A percentile compares a stretch with the other conserved stretches of the same genome.
These are phyloP conservation scores for Crocodylus rhombifer DNA, from an alignment of 2,797 vertebrate genomes.

Conservation along the genomic window DNA sequence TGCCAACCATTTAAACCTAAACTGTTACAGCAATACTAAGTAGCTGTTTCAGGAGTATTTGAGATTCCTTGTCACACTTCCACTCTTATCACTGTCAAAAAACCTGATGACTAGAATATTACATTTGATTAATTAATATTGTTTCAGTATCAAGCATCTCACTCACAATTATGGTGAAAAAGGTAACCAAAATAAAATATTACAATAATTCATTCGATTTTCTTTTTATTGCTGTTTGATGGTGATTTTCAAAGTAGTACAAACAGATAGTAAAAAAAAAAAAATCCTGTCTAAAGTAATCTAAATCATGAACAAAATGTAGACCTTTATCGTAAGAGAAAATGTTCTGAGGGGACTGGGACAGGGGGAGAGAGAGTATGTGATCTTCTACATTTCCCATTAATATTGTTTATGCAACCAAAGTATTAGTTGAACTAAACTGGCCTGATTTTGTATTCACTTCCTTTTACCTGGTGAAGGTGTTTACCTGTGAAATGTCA, in stretches of 20 bases:
- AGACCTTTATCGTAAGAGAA: not conserved
- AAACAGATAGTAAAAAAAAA: not conserved
- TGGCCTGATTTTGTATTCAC: not conserved
- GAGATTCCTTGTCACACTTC: not conserved
- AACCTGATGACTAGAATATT: not conserved
- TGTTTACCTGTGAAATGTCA: not conserved
- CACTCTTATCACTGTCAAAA: not conserved
- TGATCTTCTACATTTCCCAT: not conserved
- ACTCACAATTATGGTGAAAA: not conserved
- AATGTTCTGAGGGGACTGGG: not conserved
- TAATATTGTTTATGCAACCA: not conserved
- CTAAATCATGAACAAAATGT: not conserved
- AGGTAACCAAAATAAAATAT: fast-evolving
- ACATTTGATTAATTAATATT: not conserved
- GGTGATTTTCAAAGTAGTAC: not conserved
- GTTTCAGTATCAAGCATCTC: not conserved
- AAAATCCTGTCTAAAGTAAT: not conserved
- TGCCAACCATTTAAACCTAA: not conserved
- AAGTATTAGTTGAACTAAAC: not conserved
- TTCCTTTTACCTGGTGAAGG: not conserved
- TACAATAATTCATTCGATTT: not conserved
- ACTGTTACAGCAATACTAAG: not conserved
- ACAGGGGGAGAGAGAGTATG: too few species aligned
- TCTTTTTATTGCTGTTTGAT: not conserved
- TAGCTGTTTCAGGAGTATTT: not conserved